Conservation (phyloP, 2,113 vertebrate genomes). For the Caranx melampygus region DNA sequence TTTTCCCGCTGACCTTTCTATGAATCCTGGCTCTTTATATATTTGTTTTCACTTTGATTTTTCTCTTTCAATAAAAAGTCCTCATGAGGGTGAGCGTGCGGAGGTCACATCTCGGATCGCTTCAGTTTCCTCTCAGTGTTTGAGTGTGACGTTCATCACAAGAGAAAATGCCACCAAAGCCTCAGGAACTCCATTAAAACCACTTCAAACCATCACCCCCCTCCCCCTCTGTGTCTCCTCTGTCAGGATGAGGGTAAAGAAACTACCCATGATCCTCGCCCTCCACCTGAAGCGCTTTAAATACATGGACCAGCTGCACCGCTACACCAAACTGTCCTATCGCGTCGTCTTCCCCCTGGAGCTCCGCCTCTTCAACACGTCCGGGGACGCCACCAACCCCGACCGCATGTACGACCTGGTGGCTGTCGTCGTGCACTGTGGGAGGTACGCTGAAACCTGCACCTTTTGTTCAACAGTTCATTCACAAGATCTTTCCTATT, state of each 20-base stretch:
- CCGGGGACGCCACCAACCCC: constrained; percentile 93
- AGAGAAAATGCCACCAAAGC: background rate
- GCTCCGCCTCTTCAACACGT: constrained; percentile 95
- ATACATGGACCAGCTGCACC: constrained; percentile 96
- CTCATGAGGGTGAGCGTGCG: background rate
- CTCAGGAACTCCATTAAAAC: background rate
- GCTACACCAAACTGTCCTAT: constrained; percentile 95
- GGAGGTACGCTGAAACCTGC: constrained; percentile 82
- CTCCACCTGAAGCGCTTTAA: constrained; percentile 95
- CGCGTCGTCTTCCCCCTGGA: constrained; percentile 94
- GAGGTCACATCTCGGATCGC: background rate
- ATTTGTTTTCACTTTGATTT: background rate
- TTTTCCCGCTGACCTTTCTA: background rate
- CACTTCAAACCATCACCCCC: background rate
- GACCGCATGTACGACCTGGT: constrained; percentile 95
- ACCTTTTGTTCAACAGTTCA: no score
- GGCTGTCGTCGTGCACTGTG: constrained; percentile 94
- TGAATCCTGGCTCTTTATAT: background rate
- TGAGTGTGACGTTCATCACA: background rate
- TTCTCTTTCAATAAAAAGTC: background rate
- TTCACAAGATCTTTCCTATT: no score
- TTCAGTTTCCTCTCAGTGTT: background rate
- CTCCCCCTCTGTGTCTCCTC: background rate
- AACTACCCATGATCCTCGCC: constrained; percentile 94
- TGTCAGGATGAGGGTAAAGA: constrained; percentile 92